Conservation (phyloP, 30 jellyfish, hydroid and myxozoan species). For the Aurelia sp. region DNA sequence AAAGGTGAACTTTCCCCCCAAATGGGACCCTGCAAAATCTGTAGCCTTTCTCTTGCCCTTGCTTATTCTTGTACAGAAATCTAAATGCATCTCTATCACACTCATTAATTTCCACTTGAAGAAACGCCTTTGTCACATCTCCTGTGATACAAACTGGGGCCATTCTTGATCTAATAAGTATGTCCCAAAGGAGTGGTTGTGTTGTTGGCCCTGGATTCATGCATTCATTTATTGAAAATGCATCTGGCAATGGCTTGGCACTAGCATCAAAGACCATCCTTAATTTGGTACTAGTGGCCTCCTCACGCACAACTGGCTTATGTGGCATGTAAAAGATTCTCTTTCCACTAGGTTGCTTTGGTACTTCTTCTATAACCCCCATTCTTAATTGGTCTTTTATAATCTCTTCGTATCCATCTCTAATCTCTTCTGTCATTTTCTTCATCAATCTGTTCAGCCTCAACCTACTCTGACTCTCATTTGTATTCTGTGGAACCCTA, state of each 20-base stretch:
- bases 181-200: constrained; percentile 61
- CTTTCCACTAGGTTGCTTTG: constrained; percentile 33
- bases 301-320: constrained; percentile 63
- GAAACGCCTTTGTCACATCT: constrained; percentile 45
- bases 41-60: constrained; percentile 22
- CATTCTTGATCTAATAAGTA: constrained; percentile 55
- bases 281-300: constrained; percentile 40
- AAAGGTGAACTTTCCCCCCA: constrained; percentile 69
- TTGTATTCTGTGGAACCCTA: constrained; percentile 55
- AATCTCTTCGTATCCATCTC: constrained; percentile 46
- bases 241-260: constrained; percentile 57
- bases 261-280: constrained; percentile 79
- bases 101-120: constrained; percentile 36
- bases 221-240: constrained; percentile 53
- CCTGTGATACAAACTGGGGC: constrained; percentile 60
- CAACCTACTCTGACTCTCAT: constrained; percentile 62
- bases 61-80: constrained; percentile 36
- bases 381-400: constrained; percentile 38
- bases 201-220: constrained; percentile 76
- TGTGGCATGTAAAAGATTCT: constrained; percentile 62
- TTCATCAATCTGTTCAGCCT: constrained; percentile 28
- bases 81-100: constrained; percentile 46
- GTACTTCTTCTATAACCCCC: constrained; percentile 65
- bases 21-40: constrained; percentile 70
- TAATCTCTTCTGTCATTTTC: constrained; percentile 46